Evolutionary conservation across 2,888 invertebrate species (phyloP).

Genomic region (Stictocephala bisonia): DNA sequence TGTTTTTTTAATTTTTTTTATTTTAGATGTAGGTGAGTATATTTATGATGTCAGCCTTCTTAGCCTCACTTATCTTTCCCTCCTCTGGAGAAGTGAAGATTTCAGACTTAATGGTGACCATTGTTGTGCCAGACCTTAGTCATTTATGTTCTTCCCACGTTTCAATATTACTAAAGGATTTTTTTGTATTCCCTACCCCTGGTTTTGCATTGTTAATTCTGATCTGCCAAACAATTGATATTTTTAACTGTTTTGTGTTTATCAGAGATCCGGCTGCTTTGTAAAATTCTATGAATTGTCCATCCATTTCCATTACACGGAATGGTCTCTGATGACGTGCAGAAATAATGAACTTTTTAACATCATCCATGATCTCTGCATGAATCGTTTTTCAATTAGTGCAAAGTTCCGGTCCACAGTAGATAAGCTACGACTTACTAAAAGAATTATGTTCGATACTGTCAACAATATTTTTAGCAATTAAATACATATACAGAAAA

Average conservation of each 20-base stretch:
- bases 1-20: slow-evolving; percentile 12
- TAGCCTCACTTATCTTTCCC: slow-evolving; percentile 18
- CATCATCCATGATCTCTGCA: slow-evolving; percentile 20
- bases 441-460: not conserved
- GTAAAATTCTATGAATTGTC: slow-evolving; percentile 21
- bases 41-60: slow-evolving; percentile 10
- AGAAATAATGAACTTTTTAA: slow-evolving; percentile 14
- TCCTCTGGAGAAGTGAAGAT: slow-evolving; percentile 2
- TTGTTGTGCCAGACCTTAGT: not conserved
- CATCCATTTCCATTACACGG: slow-evolving; percentile 17
- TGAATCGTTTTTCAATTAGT: not conserved
- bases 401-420: not conserved
- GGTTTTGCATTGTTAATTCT: slow-evolving; percentile 6
- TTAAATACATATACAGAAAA: too few relatives aligned
- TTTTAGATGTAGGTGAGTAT: slow-evolving; percentile 3
- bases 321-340: slow-evolving; percentile 16
- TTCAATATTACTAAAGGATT: slow-evolving; percentile 9
- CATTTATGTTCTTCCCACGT: not conserved
- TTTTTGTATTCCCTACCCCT: slow-evolving; percentile 6
- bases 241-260: slow-evolving; percentile 14
- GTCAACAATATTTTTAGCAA: too few relatives aligned
- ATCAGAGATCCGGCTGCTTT: slow-evolving; percentile 18
- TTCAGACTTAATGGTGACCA: not conserved
- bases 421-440: slow-evolving; percentile 17
- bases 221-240: slow-evolving; percentile 20